Evolutionary conservation across 1,140 invertebrate species (phyloP), one percentile per base, ranked within the genome.

Genomic region (Archegozetes longisetosus): DNA sequence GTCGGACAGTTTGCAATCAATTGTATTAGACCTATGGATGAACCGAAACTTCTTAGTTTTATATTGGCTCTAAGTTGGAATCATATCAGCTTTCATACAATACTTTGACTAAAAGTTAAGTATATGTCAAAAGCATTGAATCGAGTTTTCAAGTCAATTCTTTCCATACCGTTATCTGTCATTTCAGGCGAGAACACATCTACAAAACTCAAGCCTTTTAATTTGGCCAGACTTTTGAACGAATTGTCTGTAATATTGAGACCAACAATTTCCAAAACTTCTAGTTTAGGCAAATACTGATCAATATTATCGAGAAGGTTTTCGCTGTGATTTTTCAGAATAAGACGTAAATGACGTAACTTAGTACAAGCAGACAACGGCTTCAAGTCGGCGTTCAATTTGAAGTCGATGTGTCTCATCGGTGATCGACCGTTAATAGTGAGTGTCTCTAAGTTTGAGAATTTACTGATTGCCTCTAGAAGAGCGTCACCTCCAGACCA

Each of bases 401-500:
- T 23, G 47, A 58, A 58, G 27, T 58, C 57, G 12, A 58, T 58
- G 47, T 58, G 57, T 23, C 57, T 46, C 57, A 58, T 58, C 17
- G 57, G 57, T 49, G 57, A 58, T 20, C 57, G 57, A 51, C 57
- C 57, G 24, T 58, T 58, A 9, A 58, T 20, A 13, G 57, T 58
- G 3, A 58, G 32, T 51, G 26, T 25, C 32, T 51, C 57, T 20
- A 58, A 26, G 52, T 26, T 40, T n/a, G 49, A 2, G 25, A 20
- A 53, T 25, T 58, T 27, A 3, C 48, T 26, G 4, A 58, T 51
- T 2, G 57, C 46, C 13, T 58, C 57, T 2, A 58, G 24, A 9
- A 27, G n/a, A 12, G 4, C 22, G 25, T 58, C 57, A 26, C 57
- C 57, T 13, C 57, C 57, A 14, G 20, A 17, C 57, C 57, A 58